Base-by-base conservation (phyloP, 2,888 invertebrate species). In the Chaitophorus viminalis region DNA sequence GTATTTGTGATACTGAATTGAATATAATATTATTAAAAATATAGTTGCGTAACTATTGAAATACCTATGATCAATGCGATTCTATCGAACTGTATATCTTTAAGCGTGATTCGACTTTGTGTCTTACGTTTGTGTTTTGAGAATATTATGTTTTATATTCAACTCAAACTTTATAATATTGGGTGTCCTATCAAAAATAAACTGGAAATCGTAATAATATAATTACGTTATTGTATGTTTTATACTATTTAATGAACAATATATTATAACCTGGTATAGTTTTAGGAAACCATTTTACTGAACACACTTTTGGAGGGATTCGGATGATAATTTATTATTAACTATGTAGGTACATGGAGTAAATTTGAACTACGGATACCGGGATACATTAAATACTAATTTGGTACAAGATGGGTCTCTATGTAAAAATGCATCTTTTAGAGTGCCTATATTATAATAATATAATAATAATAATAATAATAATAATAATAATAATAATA, bases 291-390 rank as follows among this genome's bases (percentile, higher is more conserved):
- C 39, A n/a, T 46, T 46, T 46, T 46, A 9, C 46, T 76, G 76
- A 76, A 76, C 76, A 76, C 46, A 76, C 76, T 76, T 46, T 29
- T 76, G 76, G 46, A 76, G 46, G 46, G 76, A 76, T 18, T 76
- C 46, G 29, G 29, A 76, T 76, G n/a, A 18, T 60, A 60, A 60
- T 60, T 4, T 18, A 54, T 25, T 14, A 14, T 1, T 46, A 36
- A 3, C 36, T 36, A 36, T 6, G 6, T 36, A 5, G 6, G 6
- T 14, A 14, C 2, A 46, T 14, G 46, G 46, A 11, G 14, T 14
- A 14, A 14, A 11, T 1, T 46, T 46, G 46, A 46, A 46, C 14
- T 14, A 46, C 14, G 8, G 46, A 46, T 14, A 11, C 11, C 11
- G 11, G 8, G 46, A 46, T 14, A 11, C 11, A 46, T 46, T 46